These are phyloP conservation scores for Amblyraja radiata DNA, from an alignment of 2,797 vertebrate species.

Conservation along the genomic window DNA sequence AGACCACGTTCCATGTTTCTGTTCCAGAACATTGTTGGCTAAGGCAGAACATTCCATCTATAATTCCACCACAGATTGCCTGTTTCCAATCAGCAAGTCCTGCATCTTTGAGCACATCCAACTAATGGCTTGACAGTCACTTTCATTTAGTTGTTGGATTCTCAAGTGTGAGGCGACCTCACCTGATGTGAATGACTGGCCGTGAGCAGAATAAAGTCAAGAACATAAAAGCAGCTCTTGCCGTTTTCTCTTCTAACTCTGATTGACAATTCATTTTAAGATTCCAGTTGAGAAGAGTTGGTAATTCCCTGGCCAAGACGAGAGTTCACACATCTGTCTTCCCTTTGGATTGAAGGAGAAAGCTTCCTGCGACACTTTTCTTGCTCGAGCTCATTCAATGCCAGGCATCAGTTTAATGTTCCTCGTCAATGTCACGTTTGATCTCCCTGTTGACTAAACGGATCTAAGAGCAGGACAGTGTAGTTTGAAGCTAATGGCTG, in stretches of 20 bases:
- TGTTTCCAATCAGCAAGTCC: background rate
- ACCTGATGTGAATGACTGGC: background rate
- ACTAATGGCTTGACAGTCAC: background rate
- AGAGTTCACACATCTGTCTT: background rate
- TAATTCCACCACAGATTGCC: background rate
- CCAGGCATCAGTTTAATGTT: background rate
- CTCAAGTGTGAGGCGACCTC: background rate
- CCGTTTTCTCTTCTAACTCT: background rate
- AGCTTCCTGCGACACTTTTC: background rate
- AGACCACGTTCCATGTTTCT: too few relatives aligned
- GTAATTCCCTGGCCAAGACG: background rate
- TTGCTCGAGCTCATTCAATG: background rate
- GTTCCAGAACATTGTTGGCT: too few relatives aligned
- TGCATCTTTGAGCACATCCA: background rate
- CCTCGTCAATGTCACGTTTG: background rate
- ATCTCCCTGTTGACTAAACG: background rate
- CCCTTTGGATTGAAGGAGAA: background rate
- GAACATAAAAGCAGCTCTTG: background rate
- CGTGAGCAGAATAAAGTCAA: background rate
- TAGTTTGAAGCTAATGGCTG: background rate
- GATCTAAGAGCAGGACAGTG: background rate
- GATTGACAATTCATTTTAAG: slow-evolving; percentile 17
- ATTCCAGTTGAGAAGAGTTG: slow-evolving; percentile 1
- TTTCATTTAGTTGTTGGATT: background rate
- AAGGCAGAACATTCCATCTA: background rate